These are phyloP conservation scores for Drosophila cardini DNA, from an alignment of 1,140 invertebrate species.

Conservation along the genomic window DNA sequence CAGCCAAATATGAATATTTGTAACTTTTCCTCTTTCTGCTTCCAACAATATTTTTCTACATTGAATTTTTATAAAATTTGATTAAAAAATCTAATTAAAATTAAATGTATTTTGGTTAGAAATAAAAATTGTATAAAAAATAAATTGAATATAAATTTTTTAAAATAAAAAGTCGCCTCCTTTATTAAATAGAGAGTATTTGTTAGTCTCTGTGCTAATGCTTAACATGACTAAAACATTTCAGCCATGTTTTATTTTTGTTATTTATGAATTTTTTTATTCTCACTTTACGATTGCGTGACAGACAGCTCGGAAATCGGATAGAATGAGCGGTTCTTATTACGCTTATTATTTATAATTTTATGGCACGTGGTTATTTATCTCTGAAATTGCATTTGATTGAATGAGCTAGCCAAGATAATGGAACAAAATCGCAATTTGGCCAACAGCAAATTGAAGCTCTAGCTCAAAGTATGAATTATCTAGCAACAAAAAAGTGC, in stretches of 20 bases:
- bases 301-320: background rate
- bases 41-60: no score
- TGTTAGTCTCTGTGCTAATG: background rate
- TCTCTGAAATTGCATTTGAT: conserved; percentile 27
- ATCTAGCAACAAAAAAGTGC: no score
- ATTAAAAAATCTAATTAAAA: no score
- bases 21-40: no score
- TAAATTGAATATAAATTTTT: no score
- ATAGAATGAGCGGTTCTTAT: conserved; percentile 13
- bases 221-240: background rate
- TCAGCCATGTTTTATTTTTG: conserved; percentile 6
- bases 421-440: conserved; percentile 10
- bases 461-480: background rate
- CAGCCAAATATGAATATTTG: no score
- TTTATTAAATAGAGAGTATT: background rate
- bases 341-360: conserved; percentile 31
- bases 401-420: conserved; percentile 19
- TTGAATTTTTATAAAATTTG: no score
- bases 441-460: background rate
- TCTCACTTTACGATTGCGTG: conserved; percentile 28
- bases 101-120: no score
- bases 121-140: no score
- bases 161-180: no score
- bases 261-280: conserved; percentile 14
- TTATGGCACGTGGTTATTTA: conserved; percentile 32